Evolutionary conservation across 2,797 vertebrate genomes (phyloP).

Genomic region (Chaenodraco wilsoni): DNA sequence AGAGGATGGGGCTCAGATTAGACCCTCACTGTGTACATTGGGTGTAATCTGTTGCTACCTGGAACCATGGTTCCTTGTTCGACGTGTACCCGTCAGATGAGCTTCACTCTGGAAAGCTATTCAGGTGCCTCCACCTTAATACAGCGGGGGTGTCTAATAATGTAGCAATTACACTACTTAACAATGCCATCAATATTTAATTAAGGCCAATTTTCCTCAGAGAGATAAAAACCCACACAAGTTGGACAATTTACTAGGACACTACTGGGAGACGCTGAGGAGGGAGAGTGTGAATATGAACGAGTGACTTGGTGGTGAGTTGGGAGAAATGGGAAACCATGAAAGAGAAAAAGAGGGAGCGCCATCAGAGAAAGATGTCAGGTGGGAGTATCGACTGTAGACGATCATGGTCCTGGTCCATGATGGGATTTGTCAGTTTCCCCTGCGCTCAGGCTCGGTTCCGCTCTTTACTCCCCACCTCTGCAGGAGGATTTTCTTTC

Average conservation of each 20-base stretch:
- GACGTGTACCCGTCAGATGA: constrained; percentile 4
- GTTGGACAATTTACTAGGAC: constrained; percentile 61
- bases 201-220: constrained; percentile 61
- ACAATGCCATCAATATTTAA: constrained; percentile 64
- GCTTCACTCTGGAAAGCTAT: constrained; percentile 8
- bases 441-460: constrained; percentile 36
- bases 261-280: constrained; percentile 48
- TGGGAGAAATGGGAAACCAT: constrained; percentile 33
- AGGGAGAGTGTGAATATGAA: constrained; percentile 23
- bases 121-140: constrained; percentile 40
- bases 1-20: constrained; percentile 57
- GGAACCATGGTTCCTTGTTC: neutral
- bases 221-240: constrained; percentile 51
- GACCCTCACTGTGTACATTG: constrained; percentile 12
- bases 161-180: constrained; percentile 55
- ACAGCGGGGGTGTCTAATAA: constrained; percentile 44
- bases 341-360: constrained; percentile 1
- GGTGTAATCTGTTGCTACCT: constrained; percentile 13
- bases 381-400: constrained; percentile 59
- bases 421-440: constrained; percentile 75
- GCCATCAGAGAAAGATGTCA: constrained; percentile 47
- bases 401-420: constrained; percentile 54
- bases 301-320: constrained; percentile 5
- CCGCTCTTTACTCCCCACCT: constrained; percentile 60
- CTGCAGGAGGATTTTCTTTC: constrained; percentile 72